phyloP scores from a whole-genome alignment of 1,140 invertebrate genomes.

The Zaprionus taronus region DNA sequence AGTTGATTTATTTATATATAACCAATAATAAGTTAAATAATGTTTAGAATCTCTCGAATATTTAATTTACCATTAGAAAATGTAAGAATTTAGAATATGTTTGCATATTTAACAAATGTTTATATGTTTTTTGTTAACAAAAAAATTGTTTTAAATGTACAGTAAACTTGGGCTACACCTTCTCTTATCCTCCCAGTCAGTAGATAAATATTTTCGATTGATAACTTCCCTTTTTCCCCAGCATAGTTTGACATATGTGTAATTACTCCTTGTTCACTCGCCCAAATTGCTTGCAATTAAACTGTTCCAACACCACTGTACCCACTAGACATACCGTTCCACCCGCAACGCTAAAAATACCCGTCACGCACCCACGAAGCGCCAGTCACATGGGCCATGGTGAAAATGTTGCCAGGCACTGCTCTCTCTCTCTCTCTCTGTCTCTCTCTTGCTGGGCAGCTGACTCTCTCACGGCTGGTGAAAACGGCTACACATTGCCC shows the following conservation, averaged over 20 bases:
- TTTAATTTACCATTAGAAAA: too few relatives aligned
- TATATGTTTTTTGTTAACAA: too few relatives aligned
- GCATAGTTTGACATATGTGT: background rate
- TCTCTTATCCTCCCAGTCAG: background rate
- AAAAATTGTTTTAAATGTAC: background rate
- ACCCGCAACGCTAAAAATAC: slow-evolving; percentile 74
- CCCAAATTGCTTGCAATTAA: background rate
- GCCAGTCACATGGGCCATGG: slow-evolving; percentile 74
- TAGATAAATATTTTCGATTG: background rate
- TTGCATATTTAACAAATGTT: too few relatives aligned
- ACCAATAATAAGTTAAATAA: too few relatives aligned
- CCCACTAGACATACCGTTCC: slow-evolving; percentile 54
- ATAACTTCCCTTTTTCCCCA: background rate
- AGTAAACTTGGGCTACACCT: background rate
- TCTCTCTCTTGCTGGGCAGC: slow-evolving; percentile 15
- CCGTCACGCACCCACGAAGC: slow-evolving; percentile 58
- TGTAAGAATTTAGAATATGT: too few relatives aligned
- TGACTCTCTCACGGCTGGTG: slow-evolving; percentile 4
- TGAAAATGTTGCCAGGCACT: slow-evolving; percentile 58
- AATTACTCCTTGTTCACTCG: background rate
- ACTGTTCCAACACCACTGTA: slow-evolving; percentile 44
- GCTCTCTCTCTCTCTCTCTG: slow-evolving; percentile 28
- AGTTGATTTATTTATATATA: too few relatives aligned
- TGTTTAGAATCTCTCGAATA: too few relatives aligned
- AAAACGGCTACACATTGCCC: slow-evolving; percentile 34